These are phyloP conservation scores for Steatocranus sp. DNA, from an alignment of 2,797 vertebrate genomes.

Conservation along the genomic window DNA sequence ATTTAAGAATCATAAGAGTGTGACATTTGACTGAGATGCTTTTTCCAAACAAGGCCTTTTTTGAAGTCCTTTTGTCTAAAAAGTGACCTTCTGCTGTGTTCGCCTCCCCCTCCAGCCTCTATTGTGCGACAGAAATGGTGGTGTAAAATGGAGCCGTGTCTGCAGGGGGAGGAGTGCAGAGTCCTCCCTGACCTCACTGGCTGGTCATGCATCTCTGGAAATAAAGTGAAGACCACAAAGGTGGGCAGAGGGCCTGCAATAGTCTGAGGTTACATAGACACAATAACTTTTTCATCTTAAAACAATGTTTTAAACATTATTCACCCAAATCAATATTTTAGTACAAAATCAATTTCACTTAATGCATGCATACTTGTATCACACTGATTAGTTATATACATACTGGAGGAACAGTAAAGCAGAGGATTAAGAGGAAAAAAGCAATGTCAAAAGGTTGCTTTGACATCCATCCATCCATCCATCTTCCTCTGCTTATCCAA, in stretches of 20 bases:
- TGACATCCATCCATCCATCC: not conserved
- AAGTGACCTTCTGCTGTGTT: slow-evolving; percentile 43
- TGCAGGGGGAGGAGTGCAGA: slow-evolving; percentile 72
- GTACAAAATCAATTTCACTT: not conserved
- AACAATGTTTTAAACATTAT: not conserved
- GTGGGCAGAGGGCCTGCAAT: slow-evolving; percentile 46
- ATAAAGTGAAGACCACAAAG: slow-evolving; percentile 80
- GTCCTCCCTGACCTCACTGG: slow-evolving; percentile 76
- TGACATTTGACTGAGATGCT: slow-evolving; percentile 26
- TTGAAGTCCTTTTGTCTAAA: slow-evolving; percentile 15
- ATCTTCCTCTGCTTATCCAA: not conserved
- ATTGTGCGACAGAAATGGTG: slow-evolving; percentile 78
- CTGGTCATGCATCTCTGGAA: slow-evolving; percentile 76
- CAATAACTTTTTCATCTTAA: not conserved
- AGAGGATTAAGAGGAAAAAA: not conserved
- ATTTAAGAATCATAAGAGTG: not conserved
- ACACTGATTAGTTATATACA: not conserved
- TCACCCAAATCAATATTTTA: not conserved
- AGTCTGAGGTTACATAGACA: not conserved
- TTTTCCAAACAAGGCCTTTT: slow-evolving; percentile 2
- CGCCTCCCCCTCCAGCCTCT: slow-evolving; percentile 53
- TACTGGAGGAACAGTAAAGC: too few relatives aligned
- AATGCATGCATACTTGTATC: not conserved
- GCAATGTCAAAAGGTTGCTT: not conserved
- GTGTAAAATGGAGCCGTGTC: slow-evolving; percentile 79